Evolutionary conservation across 1,140 invertebrate species (phyloP).

Genomic region (Drosophila tani): DNA sequence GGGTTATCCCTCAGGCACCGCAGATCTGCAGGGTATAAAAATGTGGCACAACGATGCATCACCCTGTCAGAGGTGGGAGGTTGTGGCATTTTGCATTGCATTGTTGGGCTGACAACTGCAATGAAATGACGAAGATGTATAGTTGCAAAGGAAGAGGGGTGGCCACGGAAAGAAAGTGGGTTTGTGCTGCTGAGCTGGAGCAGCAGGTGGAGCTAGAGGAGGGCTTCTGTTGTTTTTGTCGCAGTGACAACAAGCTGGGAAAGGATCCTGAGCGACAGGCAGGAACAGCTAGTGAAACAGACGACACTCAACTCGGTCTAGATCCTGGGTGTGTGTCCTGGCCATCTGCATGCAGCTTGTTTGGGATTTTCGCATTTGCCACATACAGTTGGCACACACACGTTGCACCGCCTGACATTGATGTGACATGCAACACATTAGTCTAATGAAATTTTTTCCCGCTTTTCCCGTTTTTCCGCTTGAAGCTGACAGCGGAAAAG

Average conservation of each 20-base stretch:
- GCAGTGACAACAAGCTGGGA: constrained; percentile 68
- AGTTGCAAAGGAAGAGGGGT: constrained; percentile 27
- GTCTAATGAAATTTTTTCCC: constrained; percentile 70
- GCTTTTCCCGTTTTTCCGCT: neutral
- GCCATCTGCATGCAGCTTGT: constrained; percentile 71
- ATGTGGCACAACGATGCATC: constrained; percentile 54
- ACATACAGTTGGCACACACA: constrained; percentile 46
- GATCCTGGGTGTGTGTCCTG: constrained; percentile 42
- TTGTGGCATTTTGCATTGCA: constrained; percentile 69
- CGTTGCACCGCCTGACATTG: constrained; percentile 61
- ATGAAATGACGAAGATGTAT: constrained; percentile 79
- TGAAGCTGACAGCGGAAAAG: constrained; percentile 4
- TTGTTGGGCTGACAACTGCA: constrained; percentile 66
- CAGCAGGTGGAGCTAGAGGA: constrained; percentile 13
- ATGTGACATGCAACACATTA: constrained; percentile 79
- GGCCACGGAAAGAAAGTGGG: constrained; percentile 20
- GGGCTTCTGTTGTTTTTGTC: constrained; percentile 24
- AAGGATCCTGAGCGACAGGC: constrained; percentile 54
- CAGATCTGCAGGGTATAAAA: constrained; percentile 17
- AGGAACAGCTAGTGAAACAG: constrained; percentile 22
- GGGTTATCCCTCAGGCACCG: neutral
- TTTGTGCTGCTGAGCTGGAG: constrained; percentile 5
- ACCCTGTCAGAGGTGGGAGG: constrained; percentile 34
- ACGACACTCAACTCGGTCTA: constrained; percentile 41
- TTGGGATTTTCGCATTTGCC: constrained; percentile 76